phyloP scores from a whole-genome alignment of 2,888 invertebrate species.

The Leptinotarsa haldemani region DNA sequence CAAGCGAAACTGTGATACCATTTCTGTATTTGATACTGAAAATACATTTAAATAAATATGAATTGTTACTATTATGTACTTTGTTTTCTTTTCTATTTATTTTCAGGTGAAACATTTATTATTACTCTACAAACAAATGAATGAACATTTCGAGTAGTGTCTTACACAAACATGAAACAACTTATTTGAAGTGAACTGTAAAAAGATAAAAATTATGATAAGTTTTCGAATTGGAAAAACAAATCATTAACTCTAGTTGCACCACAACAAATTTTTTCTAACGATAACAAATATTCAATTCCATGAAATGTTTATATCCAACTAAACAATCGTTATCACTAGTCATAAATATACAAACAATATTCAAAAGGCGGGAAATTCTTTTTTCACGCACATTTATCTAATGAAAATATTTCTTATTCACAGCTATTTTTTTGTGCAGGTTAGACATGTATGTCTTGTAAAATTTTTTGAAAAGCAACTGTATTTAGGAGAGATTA shows the following conservation, averaged over 20 bases:
- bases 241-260: not conserved
- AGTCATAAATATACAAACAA: too few species aligned
- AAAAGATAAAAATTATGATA: not conserved
- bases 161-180: too few species aligned
- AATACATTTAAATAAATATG: slow-evolving; percentile 54
- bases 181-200: not conserved
- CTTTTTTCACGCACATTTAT: not conserved
- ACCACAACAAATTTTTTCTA: not conserved
- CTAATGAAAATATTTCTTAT: too few species aligned
- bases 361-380: not conserved
- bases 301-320: not conserved
- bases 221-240: not conserved
- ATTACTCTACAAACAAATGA: not conserved
- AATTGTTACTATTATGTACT: slow-evolving; percentile 44
- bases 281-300: not conserved
- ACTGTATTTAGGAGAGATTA: too few species aligned
- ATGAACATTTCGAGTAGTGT: not conserved
- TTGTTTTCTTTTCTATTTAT: slow-evolving; percentile 27
- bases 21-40: slow-evolving; percentile 52
- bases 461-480: too few species aligned
- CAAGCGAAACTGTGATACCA: slow-evolving; percentile 64
- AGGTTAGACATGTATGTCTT: too few species aligned
- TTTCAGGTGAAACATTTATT: slow-evolving; percentile 30
- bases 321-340: not conserved
- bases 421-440: too few species aligned